These are phyloP conservation scores for Ramphastos sulfuratus DNA, from an alignment of 2,113 vertebrate genomes.

Conservation along the genomic window DNA sequence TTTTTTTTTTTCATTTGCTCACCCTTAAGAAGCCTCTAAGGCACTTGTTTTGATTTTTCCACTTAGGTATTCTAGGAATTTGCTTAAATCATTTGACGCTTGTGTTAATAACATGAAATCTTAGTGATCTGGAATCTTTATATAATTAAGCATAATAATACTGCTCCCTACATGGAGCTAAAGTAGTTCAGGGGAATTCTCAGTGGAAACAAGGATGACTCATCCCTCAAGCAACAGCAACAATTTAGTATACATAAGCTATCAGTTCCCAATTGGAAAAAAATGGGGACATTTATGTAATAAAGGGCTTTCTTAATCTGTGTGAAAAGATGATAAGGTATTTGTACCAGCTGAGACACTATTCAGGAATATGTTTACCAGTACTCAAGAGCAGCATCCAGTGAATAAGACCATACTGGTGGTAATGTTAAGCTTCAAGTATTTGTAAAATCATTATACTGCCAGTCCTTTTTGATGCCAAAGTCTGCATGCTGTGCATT, in stretches of 20 bases:
- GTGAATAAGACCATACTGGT: not conserved
- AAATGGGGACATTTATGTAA: slow-evolving; percentile 46
- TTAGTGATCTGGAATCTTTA: slow-evolving; percentile 43
- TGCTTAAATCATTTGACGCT: slow-evolving; percentile 38
- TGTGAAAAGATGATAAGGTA: not conserved
- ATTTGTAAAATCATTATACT: slow-evolving; percentile 1
- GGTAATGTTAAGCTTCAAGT: slow-evolving; percentile 29
- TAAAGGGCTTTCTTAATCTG: not conserved
- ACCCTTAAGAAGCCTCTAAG: slow-evolving; percentile 23
- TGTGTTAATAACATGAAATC: slow-evolving; percentile 45
- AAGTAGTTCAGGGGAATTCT: slow-evolving; percentile 46
- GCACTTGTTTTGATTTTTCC: slow-evolving; percentile 45
- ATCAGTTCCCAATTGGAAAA: not conserved
- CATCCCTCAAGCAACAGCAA: slow-evolving; percentile 32
- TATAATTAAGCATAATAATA: slow-evolving; percentile 61
- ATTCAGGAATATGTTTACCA: slow-evolving; percentile 22
- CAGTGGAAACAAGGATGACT: slow-evolving; percentile 56
- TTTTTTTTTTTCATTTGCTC: not conserved
- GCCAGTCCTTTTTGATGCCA: not conserved
- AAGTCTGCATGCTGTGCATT: not conserved
- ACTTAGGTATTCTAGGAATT: slow-evolving; percentile 45
- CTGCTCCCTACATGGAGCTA: slow-evolving; percentile 38
- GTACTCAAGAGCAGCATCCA: slow-evolving; percentile 7
- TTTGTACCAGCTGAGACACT: not conserved
- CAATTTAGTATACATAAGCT: slow-evolving; percentile 27